Percentiles rank a stretch among this genome's conserved stretches.
phyloP scores from a whole-genome alignment of 2,797 vertebrate genomes.

The Parotocinclus haroldoi region DNA sequence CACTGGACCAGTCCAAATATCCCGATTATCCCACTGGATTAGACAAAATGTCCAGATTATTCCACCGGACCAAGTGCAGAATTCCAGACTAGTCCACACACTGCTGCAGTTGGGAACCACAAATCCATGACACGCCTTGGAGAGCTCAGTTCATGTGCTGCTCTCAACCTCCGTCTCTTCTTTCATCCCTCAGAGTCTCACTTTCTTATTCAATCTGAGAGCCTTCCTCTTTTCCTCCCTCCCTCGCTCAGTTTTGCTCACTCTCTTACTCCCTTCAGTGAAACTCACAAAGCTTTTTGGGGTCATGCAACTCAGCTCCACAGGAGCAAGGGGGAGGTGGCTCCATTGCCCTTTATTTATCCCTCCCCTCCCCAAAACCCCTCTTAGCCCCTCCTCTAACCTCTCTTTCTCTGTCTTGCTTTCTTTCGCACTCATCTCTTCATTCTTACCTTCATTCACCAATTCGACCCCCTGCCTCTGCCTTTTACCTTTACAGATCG shows the following conservation, averaged over 20 bases:
- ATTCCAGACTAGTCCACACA: constrained; percentile 23
- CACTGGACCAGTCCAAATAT: constrained; percentile 44
- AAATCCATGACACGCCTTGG: constrained; percentile 63
- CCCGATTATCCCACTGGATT: constrained; percentile 38
- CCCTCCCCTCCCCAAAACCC: constrained; percentile 61
- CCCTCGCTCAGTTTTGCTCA: constrained; percentile 26
- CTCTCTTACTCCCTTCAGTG: constrained; percentile 54
- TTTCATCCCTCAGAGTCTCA: constrained; percentile 44
- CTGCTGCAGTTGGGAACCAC: constrained; percentile 22
- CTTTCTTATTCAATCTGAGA: constrained; percentile 52
- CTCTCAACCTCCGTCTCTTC: constrained; percentile 38
- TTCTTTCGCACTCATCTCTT: constrained; percentile 58
- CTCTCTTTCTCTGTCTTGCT: constrained; percentile 48
- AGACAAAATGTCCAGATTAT: constrained; percentile 46
- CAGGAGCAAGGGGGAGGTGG: constrained; percentile 68
- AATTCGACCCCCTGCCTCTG: constrained; percentile 46
- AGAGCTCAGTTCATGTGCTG: constrained; percentile 36
- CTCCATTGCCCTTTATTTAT: constrained; percentile 57
- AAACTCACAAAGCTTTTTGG: constrained; percentile 74
- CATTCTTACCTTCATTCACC: constrained; percentile 53
- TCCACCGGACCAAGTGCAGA: constrained; percentile 47
- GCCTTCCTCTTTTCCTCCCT: constrained; percentile 33
- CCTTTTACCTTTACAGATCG: constrained; percentile 36
- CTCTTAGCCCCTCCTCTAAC: constrained; percentile 61
- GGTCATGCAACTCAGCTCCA: constrained; percentile 66